Evolutionary conservation across 2,113 vertebrate genomes (phyloP).

Genomic region (Eleginops maclovinus): DNA sequence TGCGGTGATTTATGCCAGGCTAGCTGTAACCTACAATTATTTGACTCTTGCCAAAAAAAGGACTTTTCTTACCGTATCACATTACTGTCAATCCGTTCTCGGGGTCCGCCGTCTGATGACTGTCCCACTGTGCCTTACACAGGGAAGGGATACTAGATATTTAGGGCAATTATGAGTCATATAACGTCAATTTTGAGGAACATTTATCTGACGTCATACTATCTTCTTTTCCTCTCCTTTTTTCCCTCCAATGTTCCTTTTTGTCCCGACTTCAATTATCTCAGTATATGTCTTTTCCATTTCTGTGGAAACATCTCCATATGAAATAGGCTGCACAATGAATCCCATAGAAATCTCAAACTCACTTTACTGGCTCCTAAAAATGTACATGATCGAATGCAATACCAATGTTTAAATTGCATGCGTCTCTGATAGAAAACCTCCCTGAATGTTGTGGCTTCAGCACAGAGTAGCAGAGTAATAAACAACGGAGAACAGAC

Average conservation of each 20-base stretch:
- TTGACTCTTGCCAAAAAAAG: conserved; percentile 34
- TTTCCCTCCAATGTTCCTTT: not conserved
- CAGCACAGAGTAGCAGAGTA: too few species aligned
- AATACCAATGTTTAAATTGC: too few species aligned
- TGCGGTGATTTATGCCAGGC: conserved; percentile 49
- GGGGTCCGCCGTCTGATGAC: conserved; percentile 6
- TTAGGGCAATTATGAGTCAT: conserved; percentile 1
- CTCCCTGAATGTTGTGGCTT: too few species aligned
- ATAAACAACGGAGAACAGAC: too few species aligned
- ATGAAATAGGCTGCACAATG: too few species aligned
- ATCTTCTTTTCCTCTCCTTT: not conserved
- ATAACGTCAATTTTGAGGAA: conserved; percentile 1
- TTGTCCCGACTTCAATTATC: conserved; percentile 22
- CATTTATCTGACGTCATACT: not conserved
- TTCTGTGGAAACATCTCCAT: not conserved
- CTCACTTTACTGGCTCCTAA: too few species aligned
- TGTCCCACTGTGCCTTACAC: not conserved
- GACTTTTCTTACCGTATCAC: conserved; percentile 30
- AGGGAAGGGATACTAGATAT: not conserved
- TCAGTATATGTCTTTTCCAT: conserved; percentile 46
- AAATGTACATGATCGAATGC: too few species aligned
- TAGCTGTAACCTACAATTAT: conserved; percentile 50
- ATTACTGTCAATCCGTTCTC: conserved; percentile 47
- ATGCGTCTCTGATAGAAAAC: too few species aligned
- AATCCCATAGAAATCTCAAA: too few species aligned